phyloP scores from a whole-genome alignment of 2,888 invertebrate species.

The Lampropteryx suffumata region DNA sequence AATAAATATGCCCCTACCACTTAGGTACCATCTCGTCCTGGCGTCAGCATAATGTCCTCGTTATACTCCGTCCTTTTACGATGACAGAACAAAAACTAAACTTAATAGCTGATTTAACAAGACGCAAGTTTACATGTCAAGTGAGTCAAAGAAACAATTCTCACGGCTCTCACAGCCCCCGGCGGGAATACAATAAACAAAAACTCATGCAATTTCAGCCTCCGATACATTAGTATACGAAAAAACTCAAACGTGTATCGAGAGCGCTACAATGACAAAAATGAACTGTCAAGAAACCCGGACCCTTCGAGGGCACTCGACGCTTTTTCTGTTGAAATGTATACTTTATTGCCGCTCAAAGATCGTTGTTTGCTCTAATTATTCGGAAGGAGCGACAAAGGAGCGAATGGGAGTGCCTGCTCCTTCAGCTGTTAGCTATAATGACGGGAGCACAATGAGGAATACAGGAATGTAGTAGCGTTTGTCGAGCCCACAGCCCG shows the following conservation, averaged over 20 bases:
- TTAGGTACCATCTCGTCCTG: background rate
- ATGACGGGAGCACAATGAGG: constrained; percentile 68
- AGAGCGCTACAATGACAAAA: constrained; percentile 71
- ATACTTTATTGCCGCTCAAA: constrained; percentile 69
- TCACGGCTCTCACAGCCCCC: constrained; percentile 72
- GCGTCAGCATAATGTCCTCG: constrained; percentile 6
- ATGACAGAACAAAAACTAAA: constrained; percentile 14
- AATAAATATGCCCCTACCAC: too few species aligned
- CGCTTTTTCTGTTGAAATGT: constrained; percentile 73
- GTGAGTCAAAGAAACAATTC: constrained; percentile 50
- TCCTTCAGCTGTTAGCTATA: constrained; percentile 64
- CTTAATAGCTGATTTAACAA: constrained; percentile 35
- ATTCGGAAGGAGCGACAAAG: constrained; percentile 79
- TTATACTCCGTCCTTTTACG: constrained; percentile 11
- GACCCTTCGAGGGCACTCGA: constrained; percentile 62
- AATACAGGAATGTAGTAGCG: constrained; percentile 65
- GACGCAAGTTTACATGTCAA: constrained; percentile 47
- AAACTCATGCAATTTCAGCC: constrained; percentile 50
- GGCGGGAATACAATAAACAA: constrained; percentile 55
- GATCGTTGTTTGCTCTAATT: constrained; percentile 69
- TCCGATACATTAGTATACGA: constrained; percentile 55
- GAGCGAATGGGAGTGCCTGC: constrained; percentile 69
- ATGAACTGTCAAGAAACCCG: constrained; percentile 69
- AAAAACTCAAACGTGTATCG: constrained; percentile 54
- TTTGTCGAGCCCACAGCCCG: constrained; percentile 59